Evolutionary conservation across 2,797 vertebrate species (phyloP).

Genomic region (Natrix natrix): DNA sequence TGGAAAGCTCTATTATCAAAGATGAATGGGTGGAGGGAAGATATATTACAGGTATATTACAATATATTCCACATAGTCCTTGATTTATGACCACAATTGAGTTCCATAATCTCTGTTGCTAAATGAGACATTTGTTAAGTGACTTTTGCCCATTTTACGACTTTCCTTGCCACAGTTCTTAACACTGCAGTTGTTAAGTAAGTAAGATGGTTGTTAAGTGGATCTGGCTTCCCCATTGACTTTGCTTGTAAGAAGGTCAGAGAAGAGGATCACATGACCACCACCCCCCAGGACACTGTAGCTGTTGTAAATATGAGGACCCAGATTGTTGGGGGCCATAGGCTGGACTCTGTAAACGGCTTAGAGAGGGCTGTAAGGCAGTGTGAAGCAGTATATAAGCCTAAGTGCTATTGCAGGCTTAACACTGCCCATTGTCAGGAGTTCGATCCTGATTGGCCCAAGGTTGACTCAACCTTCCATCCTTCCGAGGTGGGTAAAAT

Average conservation of each 20-base stretch:
- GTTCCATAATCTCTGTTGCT: not conserved
- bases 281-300: not conserved
- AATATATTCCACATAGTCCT: too few relatives aligned
- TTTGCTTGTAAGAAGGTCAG: not conserved
- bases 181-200: not conserved
- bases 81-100: not conserved
- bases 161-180: not conserved
- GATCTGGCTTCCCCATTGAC: not conserved
- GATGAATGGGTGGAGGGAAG: not conserved
- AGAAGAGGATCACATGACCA: not conserved
- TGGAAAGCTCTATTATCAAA: not conserved
- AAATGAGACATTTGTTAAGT: not conserved
- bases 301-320: not conserved
- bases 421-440: too few relatives aligned
- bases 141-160: not conserved
- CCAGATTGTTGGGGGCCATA: too few relatives aligned
- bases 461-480: too few relatives aligned
- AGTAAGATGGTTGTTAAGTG: not conserved
- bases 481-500: not conserved
- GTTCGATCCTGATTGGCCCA: too few relatives aligned
- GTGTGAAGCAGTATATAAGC: too few relatives aligned
- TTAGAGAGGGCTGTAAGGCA: too few relatives aligned
- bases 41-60: not conserved
- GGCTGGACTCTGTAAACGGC: too few relatives aligned
- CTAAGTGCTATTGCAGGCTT: too few relatives aligned